phyloP scores from a whole-genome alignment of 2,888 invertebrate genomes.

The Diaphora mendica region DNA sequence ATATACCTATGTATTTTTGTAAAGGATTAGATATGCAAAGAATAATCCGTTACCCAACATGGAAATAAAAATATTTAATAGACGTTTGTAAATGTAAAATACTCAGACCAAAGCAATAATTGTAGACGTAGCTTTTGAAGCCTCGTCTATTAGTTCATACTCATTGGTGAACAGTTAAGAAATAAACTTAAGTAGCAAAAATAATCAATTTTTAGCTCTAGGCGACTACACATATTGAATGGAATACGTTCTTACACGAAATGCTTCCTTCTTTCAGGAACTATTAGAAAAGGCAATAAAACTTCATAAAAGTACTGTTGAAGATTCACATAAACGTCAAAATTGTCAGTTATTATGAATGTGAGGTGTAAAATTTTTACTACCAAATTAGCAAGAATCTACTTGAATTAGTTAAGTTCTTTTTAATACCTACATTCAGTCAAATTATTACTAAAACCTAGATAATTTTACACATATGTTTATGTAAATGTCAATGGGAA shows the following conservation, averaged over 20 bases:
- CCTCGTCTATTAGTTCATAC: not conserved
- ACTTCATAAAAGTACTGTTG: not conserved
- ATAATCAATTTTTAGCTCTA: not conserved
- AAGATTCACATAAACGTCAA: conserved; percentile 2
- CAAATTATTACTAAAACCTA: not conserved
- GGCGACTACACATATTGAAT: not conserved
- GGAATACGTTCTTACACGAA: not conserved
- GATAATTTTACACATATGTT: no score
- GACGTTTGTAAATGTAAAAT: not conserved
- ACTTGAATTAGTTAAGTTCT: not conserved
- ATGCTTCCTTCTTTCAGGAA: not conserved
- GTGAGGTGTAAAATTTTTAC: not conserved
- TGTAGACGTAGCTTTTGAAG: not conserved
- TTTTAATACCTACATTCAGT: not conserved
- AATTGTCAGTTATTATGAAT: not conserved
- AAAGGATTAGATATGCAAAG: not conserved
- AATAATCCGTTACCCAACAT: not conserved
- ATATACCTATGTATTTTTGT: no score
- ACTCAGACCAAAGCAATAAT: not conserved
- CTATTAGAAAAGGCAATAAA: conserved; percentile 11
- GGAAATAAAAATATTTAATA: not conserved
- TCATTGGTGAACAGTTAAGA: not conserved
- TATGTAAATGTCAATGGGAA: not conserved
- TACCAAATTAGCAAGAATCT: not conserved
- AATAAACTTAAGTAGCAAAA: not conserved